A percentile compares a stretch with the other conserved stretches of the same genome.
Conservation (phyloP, 1,140 invertebrate genomes). For the Hyles euphorbiae region DNA sequence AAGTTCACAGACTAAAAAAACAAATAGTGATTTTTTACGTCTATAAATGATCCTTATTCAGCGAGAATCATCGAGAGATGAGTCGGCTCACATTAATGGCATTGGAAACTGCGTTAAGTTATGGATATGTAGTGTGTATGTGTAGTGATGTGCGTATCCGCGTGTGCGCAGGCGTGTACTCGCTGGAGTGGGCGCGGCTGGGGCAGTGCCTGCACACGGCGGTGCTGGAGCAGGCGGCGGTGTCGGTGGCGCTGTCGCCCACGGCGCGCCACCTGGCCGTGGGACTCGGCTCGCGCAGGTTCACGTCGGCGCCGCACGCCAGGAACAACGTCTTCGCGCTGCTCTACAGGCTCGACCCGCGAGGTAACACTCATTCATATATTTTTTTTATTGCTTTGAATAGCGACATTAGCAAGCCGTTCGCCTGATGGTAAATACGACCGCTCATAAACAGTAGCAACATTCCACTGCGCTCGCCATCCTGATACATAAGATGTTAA, state of each 20-base stretch:
- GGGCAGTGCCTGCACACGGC: slow-evolving; percentile 87
- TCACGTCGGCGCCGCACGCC: slow-evolving; percentile 69
- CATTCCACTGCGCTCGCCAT: no score
- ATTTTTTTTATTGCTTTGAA: background rate
- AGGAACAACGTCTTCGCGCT: slow-evolving; percentile 81
- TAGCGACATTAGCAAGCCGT: no score
- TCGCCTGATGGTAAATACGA: no score
- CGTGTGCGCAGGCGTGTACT: slow-evolving; percentile 81
- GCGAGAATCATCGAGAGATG: no score
- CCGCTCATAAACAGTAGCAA: no score
- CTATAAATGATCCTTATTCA: no score
- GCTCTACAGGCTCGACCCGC: slow-evolving; percentile 76
- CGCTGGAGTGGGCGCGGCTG: slow-evolving; percentile 82
- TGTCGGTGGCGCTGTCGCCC: slow-evolving; percentile 89
- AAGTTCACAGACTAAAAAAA: no score
- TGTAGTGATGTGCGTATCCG: background rate
- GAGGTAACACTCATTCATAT: slow-evolving; percentile 26
- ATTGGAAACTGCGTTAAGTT: no score
- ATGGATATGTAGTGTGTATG: no score
- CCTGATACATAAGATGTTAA: no score
- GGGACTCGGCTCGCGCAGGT: slow-evolving; percentile 82
- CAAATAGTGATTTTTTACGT: no score
- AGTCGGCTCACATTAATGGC: no score
- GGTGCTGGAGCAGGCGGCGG: slow-evolving; percentile 85
- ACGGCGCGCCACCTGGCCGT: slow-evolving; percentile 85